Conservation (phyloP, 2,888 invertebrate species). For the Lycophotia porphyrea region DNA sequence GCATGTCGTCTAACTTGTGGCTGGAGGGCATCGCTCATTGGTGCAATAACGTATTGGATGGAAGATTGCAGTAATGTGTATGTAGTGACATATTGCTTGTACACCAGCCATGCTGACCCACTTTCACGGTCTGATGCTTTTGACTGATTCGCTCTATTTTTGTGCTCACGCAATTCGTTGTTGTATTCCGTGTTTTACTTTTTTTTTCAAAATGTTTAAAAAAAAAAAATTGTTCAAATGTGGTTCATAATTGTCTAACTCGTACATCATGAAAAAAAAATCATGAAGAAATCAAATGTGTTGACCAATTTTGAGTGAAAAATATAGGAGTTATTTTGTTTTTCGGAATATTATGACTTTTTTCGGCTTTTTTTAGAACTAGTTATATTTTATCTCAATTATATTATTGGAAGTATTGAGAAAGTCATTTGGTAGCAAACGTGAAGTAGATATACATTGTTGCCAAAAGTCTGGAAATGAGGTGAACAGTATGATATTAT, state of each 20-base stretch:
- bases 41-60: constrained; percentile 41
- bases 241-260: not conserved
- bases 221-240: too few species aligned
- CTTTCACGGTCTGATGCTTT: constrained; percentile 42
- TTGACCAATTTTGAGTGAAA: not conserved
- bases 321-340: not conserved
- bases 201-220: too few species aligned
- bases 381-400: not conserved
- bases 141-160: constrained; percentile 27
- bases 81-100: constrained; percentile 53
- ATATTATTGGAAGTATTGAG: not conserved
- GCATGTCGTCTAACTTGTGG: constrained; percentile 24
- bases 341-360: not conserved
- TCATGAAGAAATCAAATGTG: too few species aligned
- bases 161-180: constrained; percentile 23
- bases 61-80: constrained; percentile 58
- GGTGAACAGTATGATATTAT: constrained; percentile 10
- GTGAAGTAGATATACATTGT: constrained; percentile 2
- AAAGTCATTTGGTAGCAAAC: not conserved
- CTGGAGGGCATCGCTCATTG: constrained; percentile 22
- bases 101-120: constrained; percentile 44
- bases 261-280: too few species aligned
- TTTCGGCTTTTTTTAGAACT: not conserved
- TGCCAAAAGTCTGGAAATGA: not conserved
- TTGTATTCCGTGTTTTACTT: not conserved